Percentiles rank a stretch among this genome's conserved stretches.
Conservation (phyloP, 2,113 vertebrate genomes). For the Bolborhynchus lineola region DNA sequence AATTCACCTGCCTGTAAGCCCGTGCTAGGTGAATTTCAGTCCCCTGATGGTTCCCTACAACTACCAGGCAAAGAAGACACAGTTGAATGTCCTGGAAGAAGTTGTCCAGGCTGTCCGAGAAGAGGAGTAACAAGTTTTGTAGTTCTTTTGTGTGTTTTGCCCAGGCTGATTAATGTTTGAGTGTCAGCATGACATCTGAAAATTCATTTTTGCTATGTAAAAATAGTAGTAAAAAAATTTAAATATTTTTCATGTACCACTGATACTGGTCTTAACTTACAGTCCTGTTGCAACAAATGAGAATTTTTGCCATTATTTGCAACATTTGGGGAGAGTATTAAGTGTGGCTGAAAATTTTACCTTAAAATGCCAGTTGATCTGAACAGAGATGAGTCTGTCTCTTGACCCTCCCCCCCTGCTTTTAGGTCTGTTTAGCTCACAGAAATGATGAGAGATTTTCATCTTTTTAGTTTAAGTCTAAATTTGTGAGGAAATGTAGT, state of each 20-base stretch:
- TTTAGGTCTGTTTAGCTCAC: not conserved
- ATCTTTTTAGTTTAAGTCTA: slow-evolving; percentile 1
- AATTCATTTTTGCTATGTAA: not conserved
- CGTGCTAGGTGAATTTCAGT: not conserved
- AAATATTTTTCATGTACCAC: not conserved
- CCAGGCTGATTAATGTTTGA: not conserved
- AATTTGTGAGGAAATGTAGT: slow-evolving; percentile 33
- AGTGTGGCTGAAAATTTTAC: not conserved
- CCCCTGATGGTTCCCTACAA: not conserved
- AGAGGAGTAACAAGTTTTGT: not conserved
- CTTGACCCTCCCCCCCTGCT: not conserved
- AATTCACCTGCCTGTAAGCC: not conserved
- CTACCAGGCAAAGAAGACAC: not conserved
- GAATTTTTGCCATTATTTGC: not conserved
- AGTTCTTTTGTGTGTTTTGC: slow-evolving; percentile 3
- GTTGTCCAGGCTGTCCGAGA: not conserved
- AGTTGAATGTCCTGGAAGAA: slow-evolving; percentile 7
- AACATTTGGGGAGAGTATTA: not conserved
- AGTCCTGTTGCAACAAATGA: not conserved
- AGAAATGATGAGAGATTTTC: not conserved
- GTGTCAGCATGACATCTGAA: slow-evolving; percentile 27
- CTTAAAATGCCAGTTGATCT: not conserved
- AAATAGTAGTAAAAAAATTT: not conserved
- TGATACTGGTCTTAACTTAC: not conserved
- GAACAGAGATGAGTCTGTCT: not conserved